Evolutionary conservation across 1,140 invertebrate species (phyloP).

Genomic region (Drosophila orosa): DNA sequence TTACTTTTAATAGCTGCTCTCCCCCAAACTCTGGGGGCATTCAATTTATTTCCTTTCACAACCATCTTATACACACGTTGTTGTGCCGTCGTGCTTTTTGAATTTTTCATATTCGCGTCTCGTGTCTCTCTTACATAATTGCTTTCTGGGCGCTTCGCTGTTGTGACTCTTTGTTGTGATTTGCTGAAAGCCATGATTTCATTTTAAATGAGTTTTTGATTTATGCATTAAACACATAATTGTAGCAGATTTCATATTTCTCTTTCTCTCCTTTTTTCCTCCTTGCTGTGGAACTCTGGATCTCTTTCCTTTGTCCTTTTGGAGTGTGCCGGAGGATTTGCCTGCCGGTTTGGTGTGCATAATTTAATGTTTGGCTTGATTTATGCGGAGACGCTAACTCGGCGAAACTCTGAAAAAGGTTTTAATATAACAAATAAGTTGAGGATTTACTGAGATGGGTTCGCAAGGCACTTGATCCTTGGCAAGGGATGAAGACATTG

Average conservation of each 20-base stretch:
- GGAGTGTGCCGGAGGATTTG: constrained; percentile 54
- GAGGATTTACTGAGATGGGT: constrained; percentile 34
- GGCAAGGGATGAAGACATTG: constrained; percentile 1
- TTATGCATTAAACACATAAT: constrained; percentile 82
- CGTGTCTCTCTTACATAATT: constrained; percentile 61
- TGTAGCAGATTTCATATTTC: constrained; percentile 65
- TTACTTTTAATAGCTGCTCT: constrained; percentile 66
- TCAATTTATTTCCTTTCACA: constrained; percentile 74
- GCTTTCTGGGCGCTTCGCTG: constrained; percentile 54
- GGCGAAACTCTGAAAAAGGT: constrained; percentile 51
- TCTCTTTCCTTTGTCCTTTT: constrained; percentile 24
- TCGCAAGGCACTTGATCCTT: constrained; percentile 29
- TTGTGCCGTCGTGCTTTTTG: constrained; percentile 51
- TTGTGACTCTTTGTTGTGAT: constrained; percentile 70
- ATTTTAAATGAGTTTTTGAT: constrained; percentile 83
- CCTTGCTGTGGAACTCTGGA: constrained; percentile 8
- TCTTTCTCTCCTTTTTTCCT: constrained; percentile 5
- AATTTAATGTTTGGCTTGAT: constrained; percentile 79
- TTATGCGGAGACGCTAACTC: constrained; percentile 48
- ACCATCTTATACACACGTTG: constrained; percentile 71
- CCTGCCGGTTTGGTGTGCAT: constrained; percentile 71
- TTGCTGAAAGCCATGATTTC: constrained; percentile 79
- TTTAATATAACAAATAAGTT: constrained; percentile 52
- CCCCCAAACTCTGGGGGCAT: constrained; percentile 53
- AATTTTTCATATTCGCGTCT: constrained; percentile 64